phyloP scores from a whole-genome alignment of 2,113 vertebrate genomes.

The Crotalus helleri region DNA sequence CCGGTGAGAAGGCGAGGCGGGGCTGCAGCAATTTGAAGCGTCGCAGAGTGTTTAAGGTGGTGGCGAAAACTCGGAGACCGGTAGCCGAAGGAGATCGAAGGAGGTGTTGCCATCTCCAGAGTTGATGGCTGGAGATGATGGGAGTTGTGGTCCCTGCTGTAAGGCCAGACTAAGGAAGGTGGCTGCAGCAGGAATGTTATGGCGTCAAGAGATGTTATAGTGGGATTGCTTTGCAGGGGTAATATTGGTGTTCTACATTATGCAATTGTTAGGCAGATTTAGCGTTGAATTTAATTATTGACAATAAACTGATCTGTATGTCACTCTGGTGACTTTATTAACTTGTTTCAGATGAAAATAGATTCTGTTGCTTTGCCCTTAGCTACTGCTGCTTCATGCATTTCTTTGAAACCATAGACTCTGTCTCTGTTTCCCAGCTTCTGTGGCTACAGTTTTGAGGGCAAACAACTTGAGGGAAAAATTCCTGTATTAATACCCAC shows the following conservation, averaged over 20 bases:
- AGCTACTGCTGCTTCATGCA: neutral
- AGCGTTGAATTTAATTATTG: neutral
- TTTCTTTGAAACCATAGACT: neutral
- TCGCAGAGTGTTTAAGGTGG: neutral
- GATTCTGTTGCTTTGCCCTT: neutral
- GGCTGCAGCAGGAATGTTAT: neutral
- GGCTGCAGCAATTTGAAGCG: neutral
- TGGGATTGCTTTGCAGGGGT: neutral
- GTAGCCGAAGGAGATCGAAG: neutral
- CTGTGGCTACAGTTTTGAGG: neutral
- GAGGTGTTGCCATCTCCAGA: neutral
- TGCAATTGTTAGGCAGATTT: neutral
- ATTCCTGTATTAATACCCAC: neutral
- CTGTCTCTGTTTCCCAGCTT: neutral
- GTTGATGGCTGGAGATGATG: neutral
- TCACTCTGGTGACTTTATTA: neutral
- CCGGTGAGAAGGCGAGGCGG: neutral
- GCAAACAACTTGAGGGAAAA: neutral
- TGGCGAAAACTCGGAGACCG: neutral
- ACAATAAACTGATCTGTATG: neutral
- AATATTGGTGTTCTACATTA: neutral
- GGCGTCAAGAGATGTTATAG: neutral
- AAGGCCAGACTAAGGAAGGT: neutral
- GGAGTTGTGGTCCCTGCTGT: neutral
- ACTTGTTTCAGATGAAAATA: neutral